These are phyloP conservation scores for Thermophis baileyi DNA, from an alignment of 2,113 vertebrate genomes.

Conservation along the genomic window DNA sequence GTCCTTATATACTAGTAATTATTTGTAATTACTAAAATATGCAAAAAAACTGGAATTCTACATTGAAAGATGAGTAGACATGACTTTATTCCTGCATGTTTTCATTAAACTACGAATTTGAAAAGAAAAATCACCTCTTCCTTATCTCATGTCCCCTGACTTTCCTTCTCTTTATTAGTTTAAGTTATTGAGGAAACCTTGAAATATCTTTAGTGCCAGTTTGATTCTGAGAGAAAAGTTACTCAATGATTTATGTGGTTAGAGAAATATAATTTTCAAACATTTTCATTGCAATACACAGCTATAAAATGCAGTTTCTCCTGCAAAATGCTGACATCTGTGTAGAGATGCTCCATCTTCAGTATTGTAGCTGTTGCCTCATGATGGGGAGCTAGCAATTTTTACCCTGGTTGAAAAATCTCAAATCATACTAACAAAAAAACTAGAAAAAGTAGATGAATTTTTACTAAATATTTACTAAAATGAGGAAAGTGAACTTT, in stretches of 20 bases:
- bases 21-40: not conserved
- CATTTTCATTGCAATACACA: not conserved
- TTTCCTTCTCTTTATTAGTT: not conserved
- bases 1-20: not conserved
- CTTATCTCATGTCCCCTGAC: not conserved
- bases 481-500: not conserved
- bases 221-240: not conserved
- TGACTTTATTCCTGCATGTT: not conserved
- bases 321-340: not conserved
- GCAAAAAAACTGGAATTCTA: not conserved
- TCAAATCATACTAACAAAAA: not conserved
- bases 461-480: not conserved
- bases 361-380: not conserved
- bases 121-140: not conserved
- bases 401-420: not conserved
- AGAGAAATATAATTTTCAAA: not conserved
- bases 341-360: not conserved
- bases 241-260: not conserved
- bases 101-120: not conserved
- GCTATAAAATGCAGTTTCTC: not conserved
- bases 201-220: not conserved
- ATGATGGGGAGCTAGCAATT: not conserved
- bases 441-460: not conserved
- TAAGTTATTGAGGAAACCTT: not conserved
- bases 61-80: not conserved